phyloP scores from a whole-genome alignment of 2,113 vertebrate genomes.

The Lonchura striata region DNA sequence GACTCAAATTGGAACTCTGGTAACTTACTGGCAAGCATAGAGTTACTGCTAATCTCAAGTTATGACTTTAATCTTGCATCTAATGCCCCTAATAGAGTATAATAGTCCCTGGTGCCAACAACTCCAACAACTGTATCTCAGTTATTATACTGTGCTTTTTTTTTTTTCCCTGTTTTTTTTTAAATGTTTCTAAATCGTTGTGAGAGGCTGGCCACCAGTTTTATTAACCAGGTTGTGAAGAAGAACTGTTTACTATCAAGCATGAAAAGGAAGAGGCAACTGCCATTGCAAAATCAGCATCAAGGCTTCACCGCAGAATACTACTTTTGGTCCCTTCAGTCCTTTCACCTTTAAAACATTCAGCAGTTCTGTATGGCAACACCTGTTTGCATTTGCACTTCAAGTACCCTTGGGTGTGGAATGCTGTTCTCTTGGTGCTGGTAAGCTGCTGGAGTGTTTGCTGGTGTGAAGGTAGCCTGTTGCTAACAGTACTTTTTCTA shows the following conservation, averaged over 20 bases:
- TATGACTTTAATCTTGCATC: not conserved
- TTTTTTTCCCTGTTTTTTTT: too few relatives aligned
- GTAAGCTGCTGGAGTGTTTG: not conserved
- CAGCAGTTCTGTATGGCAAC: accelerated
- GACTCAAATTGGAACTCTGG: not conserved
- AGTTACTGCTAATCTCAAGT: not conserved
- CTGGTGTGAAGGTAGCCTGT: not conserved
- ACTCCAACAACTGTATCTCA: not conserved
- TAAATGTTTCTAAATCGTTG: not conserved
- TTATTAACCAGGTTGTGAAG: not conserved
- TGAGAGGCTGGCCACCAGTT: not conserved
- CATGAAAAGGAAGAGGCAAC: not conserved
- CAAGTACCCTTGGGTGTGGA: not conserved
- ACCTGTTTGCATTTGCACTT: not conserved
- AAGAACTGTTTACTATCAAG: not conserved
- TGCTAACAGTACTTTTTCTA: accelerated
- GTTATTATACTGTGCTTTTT: not conserved
- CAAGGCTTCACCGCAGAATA: not conserved
- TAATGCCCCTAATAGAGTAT: not conserved
- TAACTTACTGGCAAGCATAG: not conserved
- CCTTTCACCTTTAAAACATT: not conserved
- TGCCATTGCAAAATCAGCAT: not conserved
- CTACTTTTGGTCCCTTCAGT: not conserved
- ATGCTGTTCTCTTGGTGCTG: not conserved
- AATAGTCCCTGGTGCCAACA: not conserved